These are phyloP conservation scores for Panagrolaimus sp. DNA, from an alignment of 1,140 invertebrate genomes.

Conservation along the genomic window DNA sequence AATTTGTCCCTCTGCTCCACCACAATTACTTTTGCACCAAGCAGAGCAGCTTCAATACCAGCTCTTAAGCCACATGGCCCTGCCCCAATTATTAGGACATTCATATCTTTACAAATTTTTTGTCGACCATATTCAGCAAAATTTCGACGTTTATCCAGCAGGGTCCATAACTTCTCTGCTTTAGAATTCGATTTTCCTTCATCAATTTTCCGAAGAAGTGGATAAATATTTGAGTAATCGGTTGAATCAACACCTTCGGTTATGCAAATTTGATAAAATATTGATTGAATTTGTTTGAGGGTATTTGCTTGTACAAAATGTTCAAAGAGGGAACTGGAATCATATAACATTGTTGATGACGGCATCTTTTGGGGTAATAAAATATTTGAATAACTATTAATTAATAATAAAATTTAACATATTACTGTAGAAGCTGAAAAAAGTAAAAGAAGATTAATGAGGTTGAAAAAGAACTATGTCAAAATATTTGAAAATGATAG, in stretches of 20 bases:
- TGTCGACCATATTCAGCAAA: constrained; percentile 86
- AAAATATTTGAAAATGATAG: no score
- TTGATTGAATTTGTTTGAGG: constrained; percentile 76
- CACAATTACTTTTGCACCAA: constrained; percentile 88
- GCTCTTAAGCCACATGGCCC: constrained; percentile 85
- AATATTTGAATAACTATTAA: no score
- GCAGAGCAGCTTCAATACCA: constrained; percentile 88
- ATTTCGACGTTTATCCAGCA: constrained; percentile 82
- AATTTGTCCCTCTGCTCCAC: constrained; percentile 85
- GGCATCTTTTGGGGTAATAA: no score
- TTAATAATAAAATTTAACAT: no score
- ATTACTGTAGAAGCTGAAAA: no score
- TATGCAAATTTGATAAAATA: constrained; percentile 74
- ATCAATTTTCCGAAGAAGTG: constrained; percentile 14
- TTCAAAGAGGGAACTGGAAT: constrained; percentile 66
- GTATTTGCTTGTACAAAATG: constrained; percentile 81
- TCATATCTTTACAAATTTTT: constrained; percentile 73
- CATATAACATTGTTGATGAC: no score
- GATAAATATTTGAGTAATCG: constrained; percentile 75
- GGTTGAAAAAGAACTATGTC: no score
- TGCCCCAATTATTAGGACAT: constrained; percentile 48
- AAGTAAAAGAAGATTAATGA: no score
- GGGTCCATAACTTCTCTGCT: constrained; percentile 85
- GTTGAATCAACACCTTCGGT: constrained; percentile 73
- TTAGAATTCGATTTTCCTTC: constrained; percentile 67